Conservation (phyloP, 2,888 invertebrate genomes). For the Eristalinus sepulchralis region DNA sequence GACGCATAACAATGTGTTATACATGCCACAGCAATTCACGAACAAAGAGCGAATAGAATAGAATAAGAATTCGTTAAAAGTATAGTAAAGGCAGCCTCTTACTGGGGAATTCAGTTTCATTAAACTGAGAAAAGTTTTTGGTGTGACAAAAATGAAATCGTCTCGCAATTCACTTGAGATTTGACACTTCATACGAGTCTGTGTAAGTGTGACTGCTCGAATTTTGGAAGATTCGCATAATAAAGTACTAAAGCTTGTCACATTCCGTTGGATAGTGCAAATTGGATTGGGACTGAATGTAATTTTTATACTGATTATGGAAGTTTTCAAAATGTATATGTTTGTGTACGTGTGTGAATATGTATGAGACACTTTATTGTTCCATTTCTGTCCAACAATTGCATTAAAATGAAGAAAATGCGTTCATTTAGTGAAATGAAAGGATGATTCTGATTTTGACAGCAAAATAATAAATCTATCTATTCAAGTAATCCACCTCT, state of each 20-base stretch:
- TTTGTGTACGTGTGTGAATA: neutral
- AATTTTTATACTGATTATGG: slow-evolving; percentile 11
- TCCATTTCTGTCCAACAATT: neutral
- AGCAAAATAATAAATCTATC: no score
- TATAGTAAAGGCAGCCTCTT: slow-evolving; percentile 6
- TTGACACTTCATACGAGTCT: slow-evolving; percentile 17
- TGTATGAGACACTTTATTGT: neutral
- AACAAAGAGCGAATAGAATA: slow-evolving; percentile 3
- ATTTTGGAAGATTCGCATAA: slow-evolving; percentile 39
- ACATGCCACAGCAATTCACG: slow-evolving; percentile 42
- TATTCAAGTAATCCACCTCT: no score
- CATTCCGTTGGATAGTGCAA: slow-evolving; percentile 12
- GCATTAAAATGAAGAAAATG: no score
- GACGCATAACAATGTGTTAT: slow-evolving; percentile 53
- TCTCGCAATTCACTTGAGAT: slow-evolving; percentile 32
- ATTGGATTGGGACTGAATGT: slow-evolving; percentile 51
- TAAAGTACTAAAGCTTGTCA: slow-evolving; percentile 23
- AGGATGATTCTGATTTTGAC: no score
- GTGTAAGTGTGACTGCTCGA: slow-evolving; percentile 29
- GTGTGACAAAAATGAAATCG: slow-evolving; percentile 45
- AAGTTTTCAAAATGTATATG: slow-evolving; percentile 12
- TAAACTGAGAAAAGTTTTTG: slow-evolving; percentile 62
- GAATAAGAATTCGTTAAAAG: slow-evolving; percentile 4
- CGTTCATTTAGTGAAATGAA: no score
- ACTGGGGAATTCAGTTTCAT: slow-evolving; percentile 47